Evolutionary conservation across 2,888 invertebrate species (phyloP).

Genomic region (Oegoconia quadripuncta): DNA sequence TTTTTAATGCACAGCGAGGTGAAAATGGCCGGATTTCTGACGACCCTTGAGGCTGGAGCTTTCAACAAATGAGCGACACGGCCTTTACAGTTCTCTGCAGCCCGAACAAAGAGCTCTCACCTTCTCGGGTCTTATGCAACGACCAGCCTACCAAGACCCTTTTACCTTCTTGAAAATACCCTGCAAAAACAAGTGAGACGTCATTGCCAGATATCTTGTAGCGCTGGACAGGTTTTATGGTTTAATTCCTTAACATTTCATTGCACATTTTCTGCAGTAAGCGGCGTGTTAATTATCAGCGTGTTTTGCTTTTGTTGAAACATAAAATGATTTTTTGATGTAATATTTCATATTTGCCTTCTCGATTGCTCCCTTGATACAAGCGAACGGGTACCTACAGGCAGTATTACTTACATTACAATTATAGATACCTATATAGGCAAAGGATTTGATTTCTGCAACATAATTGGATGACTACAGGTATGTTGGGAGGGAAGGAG

Average conservation of each 20-base stretch:
- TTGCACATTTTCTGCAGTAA: slow-evolving; percentile 44
- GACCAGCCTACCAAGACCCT: slow-evolving; percentile 29
- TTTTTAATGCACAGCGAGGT: slow-evolving; percentile 20
- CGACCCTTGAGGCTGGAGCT: slow-evolving; percentile 56
- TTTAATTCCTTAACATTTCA: slow-evolving; percentile 29
- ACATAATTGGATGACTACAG: too few species aligned
- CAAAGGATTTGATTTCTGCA: too few species aligned
- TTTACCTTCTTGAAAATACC: slow-evolving; percentile 23
- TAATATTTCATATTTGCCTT: too few species aligned
- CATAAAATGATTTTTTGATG: too few species aligned
- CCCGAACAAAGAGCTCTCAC: slow-evolving; percentile 54
- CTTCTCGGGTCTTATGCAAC: slow-evolving; percentile 34
- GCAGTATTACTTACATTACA: too few species aligned
- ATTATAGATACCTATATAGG: too few species aligned
- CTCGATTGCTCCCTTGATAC: too few species aligned
- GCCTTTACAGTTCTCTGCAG: slow-evolving; percentile 37
- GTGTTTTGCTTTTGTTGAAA: slow-evolving; percentile 1
- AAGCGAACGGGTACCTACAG: too few species aligned
- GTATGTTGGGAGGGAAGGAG: too few species aligned
- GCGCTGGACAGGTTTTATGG: slow-evolving; percentile 30
- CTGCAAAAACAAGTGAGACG: slow-evolving; percentile 29
- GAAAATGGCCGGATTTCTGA: slow-evolving; percentile 54
- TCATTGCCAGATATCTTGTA: slow-evolving; percentile 34
- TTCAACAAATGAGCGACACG: slow-evolving; percentile 67
- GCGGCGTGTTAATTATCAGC: slow-evolving; percentile 25